Percentiles rank a stretch among this genome's conserved stretches.
Evolutionary conservation across 2,797 vertebrate genomes (phyloP).

Genomic region (Numenius phaeopus): DNA sequence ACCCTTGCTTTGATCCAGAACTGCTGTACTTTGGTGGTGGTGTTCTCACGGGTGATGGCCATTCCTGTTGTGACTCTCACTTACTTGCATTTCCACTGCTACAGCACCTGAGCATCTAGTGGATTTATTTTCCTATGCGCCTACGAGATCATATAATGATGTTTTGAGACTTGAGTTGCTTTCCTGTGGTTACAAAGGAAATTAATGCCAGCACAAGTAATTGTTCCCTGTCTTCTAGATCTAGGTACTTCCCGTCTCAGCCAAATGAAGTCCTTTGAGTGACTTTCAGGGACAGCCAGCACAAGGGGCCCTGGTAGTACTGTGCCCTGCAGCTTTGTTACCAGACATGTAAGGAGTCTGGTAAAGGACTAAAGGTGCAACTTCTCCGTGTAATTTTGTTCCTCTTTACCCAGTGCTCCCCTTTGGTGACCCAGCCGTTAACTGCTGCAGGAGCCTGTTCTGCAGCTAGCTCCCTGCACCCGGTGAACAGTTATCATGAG

Average conservation of each 20-base stretch:
- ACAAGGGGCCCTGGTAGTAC: not conserved
- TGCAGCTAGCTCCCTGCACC: not conserved
- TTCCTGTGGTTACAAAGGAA: not conserved
- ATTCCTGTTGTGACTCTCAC: not conserved
- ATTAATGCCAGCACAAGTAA: not conserved
- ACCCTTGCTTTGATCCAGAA: not conserved
- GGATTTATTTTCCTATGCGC: not conserved
- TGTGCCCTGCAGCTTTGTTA: not conserved
- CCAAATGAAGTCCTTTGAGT: not conserved
- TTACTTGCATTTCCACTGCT: not conserved
- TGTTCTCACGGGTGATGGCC: not conserved
- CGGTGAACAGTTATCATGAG: fast-evolving
- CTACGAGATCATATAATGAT: not conserved
- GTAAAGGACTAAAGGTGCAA: not conserved
- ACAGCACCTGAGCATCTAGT: not conserved
- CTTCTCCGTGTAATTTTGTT: not conserved
- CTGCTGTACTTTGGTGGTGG: not conserved
- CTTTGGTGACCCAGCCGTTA: not conserved
- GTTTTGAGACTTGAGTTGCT: not conserved
- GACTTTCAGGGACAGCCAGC: not conserved
- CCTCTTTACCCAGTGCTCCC: not conserved
- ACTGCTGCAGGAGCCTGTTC: not conserved
- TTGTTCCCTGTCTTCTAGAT: not conserved
- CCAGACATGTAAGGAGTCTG: not conserved
- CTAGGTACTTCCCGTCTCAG: not conserved